Percentiles rank a stretch among this genome's conserved stretches.
Evolutionary conservation across 2,888 invertebrate species (phyloP).

Genomic region (Drosophila infuscata): DNA sequence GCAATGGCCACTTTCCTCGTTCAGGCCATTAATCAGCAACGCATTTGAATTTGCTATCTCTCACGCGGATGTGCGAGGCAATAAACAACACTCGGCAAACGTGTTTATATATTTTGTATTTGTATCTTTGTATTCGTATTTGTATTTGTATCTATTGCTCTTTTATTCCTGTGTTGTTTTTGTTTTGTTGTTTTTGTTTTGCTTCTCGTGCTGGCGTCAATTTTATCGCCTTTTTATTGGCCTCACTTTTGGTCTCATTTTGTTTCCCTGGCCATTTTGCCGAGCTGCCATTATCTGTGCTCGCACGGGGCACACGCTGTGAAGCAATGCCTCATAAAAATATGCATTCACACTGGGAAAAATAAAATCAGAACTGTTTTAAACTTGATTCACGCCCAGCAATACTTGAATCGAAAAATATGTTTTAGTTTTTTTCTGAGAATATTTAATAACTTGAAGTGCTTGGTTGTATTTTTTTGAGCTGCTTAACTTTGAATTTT

Average conservation of each 20-base stretch:
- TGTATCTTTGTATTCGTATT: constrained; percentile 41
- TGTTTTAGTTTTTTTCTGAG: too few species aligned
- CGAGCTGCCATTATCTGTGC: constrained; percentile 61
- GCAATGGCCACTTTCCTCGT: constrained; percentile 49
- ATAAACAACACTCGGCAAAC: constrained; percentile 43
- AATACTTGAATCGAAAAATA: background rate
- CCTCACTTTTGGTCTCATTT: constrained; percentile 80
- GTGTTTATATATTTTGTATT: constrained; percentile 11
- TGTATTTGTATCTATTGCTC: constrained; percentile 57
- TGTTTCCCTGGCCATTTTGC: constrained; percentile 50
- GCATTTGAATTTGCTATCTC: constrained; percentile 71
- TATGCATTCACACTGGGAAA: constrained; percentile 48
- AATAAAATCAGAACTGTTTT: background rate
- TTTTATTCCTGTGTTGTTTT: constrained; percentile 53
- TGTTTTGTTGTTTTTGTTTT: constrained; percentile 1
- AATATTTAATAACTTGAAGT: background rate
- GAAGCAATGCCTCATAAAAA: constrained; percentile 69
- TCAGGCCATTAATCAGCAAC: constrained; percentile 74
- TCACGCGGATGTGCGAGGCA: constrained; percentile 54
- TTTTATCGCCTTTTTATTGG: constrained; percentile 82
- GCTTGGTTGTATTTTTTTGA: too few species aligned
- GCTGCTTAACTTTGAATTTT: too few species aligned
- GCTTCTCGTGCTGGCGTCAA: constrained; percentile 61
- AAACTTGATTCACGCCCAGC: background rate
- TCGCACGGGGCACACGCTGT: constrained; percentile 50